Evolutionary conservation across 2,113 vertebrate species (phyloP).

Genomic region (Pandion haliaetus): DNA sequence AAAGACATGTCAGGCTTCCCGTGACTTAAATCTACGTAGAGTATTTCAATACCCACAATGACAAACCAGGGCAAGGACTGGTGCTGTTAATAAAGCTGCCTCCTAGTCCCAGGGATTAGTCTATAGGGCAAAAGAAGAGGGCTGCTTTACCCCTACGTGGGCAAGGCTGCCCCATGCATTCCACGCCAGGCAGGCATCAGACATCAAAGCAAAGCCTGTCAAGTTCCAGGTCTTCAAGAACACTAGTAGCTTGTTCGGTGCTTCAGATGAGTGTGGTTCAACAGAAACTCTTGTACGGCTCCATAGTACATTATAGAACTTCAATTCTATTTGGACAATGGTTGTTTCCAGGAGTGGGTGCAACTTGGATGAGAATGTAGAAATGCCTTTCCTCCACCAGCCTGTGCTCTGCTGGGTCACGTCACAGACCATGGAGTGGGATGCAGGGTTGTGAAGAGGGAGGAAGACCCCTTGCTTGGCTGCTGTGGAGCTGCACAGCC

Average conservation of each 20-base stretch:
- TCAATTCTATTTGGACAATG: neutral
- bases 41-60: neutral
- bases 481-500: neutral
- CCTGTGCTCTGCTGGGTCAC: neutral
- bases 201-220: neutral
- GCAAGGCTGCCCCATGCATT: neutral
- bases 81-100: neutral
- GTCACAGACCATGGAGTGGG: neutral
- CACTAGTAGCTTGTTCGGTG: neutral
- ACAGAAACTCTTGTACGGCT: neutral
- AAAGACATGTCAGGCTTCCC: neutral
- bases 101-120: neutral
- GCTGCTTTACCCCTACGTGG: fast-evolving
- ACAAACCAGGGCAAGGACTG: neutral
- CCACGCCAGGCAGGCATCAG: neutral
- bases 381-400: neutral
- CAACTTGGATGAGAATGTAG: neutral
- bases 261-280: neutral
- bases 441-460: neutral
- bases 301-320: neutral
- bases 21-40: neutral
- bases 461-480: neutral
- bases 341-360: neutral
- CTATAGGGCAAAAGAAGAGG: neutral
- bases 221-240: neutral